These are phyloP conservation scores for Corydoras maculifer DNA, from an alignment of 2,113 vertebrate genomes.

Conservation along the genomic window DNA sequence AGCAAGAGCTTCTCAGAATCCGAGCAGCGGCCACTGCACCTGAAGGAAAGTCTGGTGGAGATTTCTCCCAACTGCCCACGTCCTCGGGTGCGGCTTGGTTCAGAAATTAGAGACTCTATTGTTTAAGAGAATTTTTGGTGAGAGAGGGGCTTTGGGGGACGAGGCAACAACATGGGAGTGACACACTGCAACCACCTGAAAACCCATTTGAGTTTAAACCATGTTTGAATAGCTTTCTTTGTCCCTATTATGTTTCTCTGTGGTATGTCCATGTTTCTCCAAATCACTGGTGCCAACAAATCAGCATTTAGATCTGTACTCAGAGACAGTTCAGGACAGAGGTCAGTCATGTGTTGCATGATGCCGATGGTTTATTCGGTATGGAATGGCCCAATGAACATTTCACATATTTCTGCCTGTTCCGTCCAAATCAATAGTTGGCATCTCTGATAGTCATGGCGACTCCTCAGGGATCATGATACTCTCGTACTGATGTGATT, in stretches of 20 bases:
- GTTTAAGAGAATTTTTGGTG: conserved; percentile 67
- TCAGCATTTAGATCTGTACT: background rate
- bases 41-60: conserved; percentile 82
- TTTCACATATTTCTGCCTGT: conserved; percentile 34
- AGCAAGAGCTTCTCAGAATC: conserved; percentile 74
- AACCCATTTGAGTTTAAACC: conserved; percentile 50
- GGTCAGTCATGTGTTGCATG: conserved; percentile 40
- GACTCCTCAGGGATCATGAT: conserved; percentile 38
- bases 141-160: conserved; percentile 26
- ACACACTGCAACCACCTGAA: conserved; percentile 33
- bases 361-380: background rate
- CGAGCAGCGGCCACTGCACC: conserved; percentile 76
- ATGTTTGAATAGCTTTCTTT: conserved; percentile 45
- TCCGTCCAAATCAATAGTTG: conserved; percentile 50
- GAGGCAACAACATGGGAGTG: conserved; percentile 30
- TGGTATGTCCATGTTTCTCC: conserved; percentile 52
- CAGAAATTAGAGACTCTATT: conserved; percentile 92
- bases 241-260: conserved; percentile 45
- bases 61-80: conserved; percentile 77
- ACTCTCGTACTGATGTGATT: conserved; percentile 20
- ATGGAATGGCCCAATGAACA: background rate
- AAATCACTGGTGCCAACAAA: conserved; percentile 41
- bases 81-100: conserved; percentile 87
- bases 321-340: background rate
- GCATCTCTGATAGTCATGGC: background rate